Evolutionary conservation across 2,113 vertebrate species (phyloP), one percentile per base, ranked within the genome.

Genomic region (Mellivora capensis): DNA sequence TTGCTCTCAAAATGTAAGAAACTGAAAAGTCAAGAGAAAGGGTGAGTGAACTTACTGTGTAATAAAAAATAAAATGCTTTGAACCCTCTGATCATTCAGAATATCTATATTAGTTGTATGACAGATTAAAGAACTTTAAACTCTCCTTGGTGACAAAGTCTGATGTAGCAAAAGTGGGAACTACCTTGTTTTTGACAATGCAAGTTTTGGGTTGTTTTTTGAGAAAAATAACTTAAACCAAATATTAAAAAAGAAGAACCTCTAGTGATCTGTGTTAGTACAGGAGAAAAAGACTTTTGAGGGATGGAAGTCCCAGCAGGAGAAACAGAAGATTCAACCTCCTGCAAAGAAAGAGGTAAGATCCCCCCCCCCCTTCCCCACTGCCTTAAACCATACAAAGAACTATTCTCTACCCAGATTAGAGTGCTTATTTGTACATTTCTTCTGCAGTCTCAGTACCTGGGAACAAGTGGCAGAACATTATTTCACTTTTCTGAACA

Each of bases 401-500:
- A 80, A 20, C 25, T 17, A 21, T 71, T 96, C 89, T 91, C 85
- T 54, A 25, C 29, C 37, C 37, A n/a, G n/a, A 74, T 49, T 31
- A n/a, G 37, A 87, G 49, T 71, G 54, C 74, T 87, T 91, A 49
- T 31, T 34, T 85, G 37, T 72, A 79, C 74, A 59, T 67, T 90
- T 77, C 67, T 92, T 44, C 89, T 90, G 84, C 49, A 37, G 10
- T 76, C 39, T n/a, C 29, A 29, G n/a, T 6, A 47, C 83, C 62
- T 44, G 52, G 57, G 62, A 97, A 77, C 76, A 96, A 96, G 96
- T 47, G 62, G n/a, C 52, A 92, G 87, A 94, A 76, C 31, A 91
- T 94, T 84, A 91, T 71, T 87, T 89, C 89, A 86, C 81, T 96
- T 62, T 79, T 93, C n/a, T 80, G 64, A 96, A 96, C 44, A 97